Base-by-base conservation (phyloP, 2,888 invertebrate genomes). In the Cenopis cana region DNA sequence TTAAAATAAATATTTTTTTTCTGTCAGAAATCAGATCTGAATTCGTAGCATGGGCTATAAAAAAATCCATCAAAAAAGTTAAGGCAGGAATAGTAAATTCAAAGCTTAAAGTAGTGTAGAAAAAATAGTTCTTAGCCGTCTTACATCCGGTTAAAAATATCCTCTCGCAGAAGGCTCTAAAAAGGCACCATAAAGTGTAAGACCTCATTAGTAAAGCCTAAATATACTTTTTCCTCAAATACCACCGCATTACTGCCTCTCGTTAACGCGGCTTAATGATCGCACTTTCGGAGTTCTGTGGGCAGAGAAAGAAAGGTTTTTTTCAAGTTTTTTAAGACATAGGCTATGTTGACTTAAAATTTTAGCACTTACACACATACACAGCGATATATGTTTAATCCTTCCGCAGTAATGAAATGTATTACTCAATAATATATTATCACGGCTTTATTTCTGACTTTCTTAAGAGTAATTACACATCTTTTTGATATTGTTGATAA, bases 151-250 rank as follows among this genome's bases (percentile, higher is more conserved):
- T 36, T 64, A 64, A 52, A 59, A 65, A 70, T 46, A 38, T 41
- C 46, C 60, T 49, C 33, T 14, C 20, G 12, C 49, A 33, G 38
- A 67, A 49, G 50, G 46, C 56, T 57, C 24, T n/a, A 65, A 14
- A 70, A 33, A 5, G 46, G 54, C 38, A 5, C 61, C 57, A 11
- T 70, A 70, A 70, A 70, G 59, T 65, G 59, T 65, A 69, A 69
- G 62, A 20, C 70, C 70, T 66, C 70, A 70, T 70, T 70, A 70
- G 70, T 70, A 70, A 70, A 60, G 59, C 59, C 70, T 70, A 70
- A 70, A 70, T 70, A 60, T 65, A 70, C 65, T 66, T 70, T 70
- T 70, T 60, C 46, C 70, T 46, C 65, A 54, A 70, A 66, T 59
- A 66, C 52, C 65, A 18, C 55, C 54, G 65, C 54, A 65, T 70